Evolutionary conservation across 2,113 vertebrate genomes (phyloP).

Genomic region (Engystomops pustulosus): DNA sequence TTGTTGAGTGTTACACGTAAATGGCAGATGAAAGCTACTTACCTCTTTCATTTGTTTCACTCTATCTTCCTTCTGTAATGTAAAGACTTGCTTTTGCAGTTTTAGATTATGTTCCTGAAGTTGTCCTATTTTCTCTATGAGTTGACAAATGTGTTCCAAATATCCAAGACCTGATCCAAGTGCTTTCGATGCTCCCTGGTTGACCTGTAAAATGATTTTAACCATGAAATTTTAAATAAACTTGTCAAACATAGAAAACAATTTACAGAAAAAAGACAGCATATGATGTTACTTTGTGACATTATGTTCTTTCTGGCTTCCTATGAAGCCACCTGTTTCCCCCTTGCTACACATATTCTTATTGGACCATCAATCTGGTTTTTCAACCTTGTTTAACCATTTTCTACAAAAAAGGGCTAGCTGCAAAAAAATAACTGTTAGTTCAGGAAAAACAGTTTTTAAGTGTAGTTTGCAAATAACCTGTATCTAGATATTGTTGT

Average conservation of each 20-base stretch:
- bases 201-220: constrained; percentile 69
- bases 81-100: constrained; percentile 81
- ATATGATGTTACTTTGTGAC: not conserved
- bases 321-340: not conserved
- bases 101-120: constrained; percentile 83
- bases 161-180: constrained; percentile 82
- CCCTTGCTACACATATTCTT: not conserved
- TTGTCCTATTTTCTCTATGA: constrained; percentile 87
- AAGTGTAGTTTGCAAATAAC: no score
- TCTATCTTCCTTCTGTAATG: constrained; percentile 77
- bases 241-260: not conserved
- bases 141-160: constrained; percentile 86
- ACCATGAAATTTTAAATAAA: not conserved
- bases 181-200: constrained; percentile 70
- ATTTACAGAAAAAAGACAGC: not conserved
- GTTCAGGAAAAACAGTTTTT: no score
- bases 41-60: constrained; percentile 81
- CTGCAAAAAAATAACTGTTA: no score
- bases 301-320: not conserved
- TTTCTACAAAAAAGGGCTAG: no score
- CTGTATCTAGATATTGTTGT: no score
- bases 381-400: not conserved
- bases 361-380: not conserved
- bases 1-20: no score
- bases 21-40: no score